phyloP scores from a whole-genome alignment of 1,140 invertebrate species.

The Papilio glaucus region DNA sequence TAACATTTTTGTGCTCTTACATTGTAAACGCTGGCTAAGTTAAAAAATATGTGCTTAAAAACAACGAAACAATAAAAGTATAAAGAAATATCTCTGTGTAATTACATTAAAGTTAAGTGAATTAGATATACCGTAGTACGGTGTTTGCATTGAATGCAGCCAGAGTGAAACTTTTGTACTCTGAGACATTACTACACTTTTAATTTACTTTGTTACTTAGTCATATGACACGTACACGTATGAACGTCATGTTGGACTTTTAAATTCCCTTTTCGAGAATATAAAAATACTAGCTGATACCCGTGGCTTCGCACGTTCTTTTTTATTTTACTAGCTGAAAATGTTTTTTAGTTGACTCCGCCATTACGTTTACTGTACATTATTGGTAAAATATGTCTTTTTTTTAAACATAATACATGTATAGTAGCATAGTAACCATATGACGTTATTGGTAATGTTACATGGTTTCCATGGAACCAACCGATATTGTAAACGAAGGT shows the following conservation, averaged over 20 bases:
- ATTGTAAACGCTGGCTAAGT: no score
- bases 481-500: no score
- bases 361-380: no score
- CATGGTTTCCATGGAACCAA: no score
- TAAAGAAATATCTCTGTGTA: not conserved
- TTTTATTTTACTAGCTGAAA: no score
- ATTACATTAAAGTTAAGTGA: conserved; percentile 15
- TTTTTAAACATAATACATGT: no score
- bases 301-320: no score
- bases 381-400: no score
- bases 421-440: no score
- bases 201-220: conserved; percentile 3
- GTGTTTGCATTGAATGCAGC: not conserved
- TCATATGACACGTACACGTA: not conserved
- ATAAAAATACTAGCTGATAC: not conserved
- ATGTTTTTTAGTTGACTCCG: no score
- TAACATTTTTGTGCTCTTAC: no score
- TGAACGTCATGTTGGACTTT: not conserved
- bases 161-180: not conserved
- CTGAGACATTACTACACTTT: not conserved
- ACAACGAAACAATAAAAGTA: not conserved
- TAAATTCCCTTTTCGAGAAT: not conserved
- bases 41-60: not conserved
- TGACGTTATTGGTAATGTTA: no score
- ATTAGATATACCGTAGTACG: not conserved